Conservation (phyloP, 2,113 vertebrate species). For the Clinocottus analis region DNA sequence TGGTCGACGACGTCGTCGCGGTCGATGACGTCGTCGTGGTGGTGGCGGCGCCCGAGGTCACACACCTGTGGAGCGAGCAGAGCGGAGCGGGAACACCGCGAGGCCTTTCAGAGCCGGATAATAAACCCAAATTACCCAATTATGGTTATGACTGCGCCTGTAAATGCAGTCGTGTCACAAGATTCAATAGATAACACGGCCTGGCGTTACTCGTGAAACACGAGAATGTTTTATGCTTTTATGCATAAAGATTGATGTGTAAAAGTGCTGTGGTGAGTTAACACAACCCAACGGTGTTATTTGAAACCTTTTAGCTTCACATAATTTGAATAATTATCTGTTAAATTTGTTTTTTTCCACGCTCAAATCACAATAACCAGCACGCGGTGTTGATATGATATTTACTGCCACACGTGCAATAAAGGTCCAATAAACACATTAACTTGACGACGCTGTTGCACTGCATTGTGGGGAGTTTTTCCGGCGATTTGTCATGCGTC, state of each 20-base stretch:
- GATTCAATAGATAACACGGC: background rate
- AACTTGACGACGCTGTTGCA: background rate
- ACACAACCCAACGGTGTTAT: no score
- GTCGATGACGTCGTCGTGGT: conserved; percentile 30
- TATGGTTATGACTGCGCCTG: background rate
- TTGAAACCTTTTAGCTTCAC: no score
- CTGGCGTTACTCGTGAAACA: background rate
- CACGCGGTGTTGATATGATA: background rate
- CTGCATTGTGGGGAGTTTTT: conserved; percentile 13
- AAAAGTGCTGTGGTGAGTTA: no score
- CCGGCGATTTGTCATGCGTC: conserved; percentile 43
- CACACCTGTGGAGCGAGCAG: conserved; percentile 35
- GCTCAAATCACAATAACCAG: background rate
- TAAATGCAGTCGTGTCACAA: background rate
- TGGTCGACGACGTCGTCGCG: conserved; percentile 26
- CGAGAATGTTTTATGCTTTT: no score
- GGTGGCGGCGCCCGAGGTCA: conserved; percentile 17
- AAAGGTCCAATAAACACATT: background rate
- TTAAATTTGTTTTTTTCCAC: background rate
- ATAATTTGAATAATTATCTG: background rate
- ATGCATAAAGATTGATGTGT: no score
- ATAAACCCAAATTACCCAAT: background rate
- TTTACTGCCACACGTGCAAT: background rate
- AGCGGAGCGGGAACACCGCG: background rate
- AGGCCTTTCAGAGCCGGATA: background rate